phyloP scores from a whole-genome alignment of 2,888 invertebrate species.

The Mesopsocus fuscifrons region DNA sequence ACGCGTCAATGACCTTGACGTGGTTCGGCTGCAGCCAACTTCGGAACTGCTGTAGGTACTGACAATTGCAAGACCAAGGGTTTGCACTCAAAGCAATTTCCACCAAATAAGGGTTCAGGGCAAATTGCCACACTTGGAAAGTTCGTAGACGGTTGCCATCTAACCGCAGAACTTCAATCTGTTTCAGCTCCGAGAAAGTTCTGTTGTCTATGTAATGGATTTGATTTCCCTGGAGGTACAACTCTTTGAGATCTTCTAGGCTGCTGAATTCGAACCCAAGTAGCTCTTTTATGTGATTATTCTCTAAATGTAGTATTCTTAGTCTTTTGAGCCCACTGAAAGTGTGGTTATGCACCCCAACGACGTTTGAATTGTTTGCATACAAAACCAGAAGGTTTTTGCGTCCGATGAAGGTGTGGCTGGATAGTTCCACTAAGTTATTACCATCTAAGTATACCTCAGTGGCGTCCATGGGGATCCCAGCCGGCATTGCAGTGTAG shows the following conservation, averaged over 20 bases:
- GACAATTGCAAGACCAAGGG: conserved; percentile 83
- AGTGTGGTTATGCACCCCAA: conserved; percentile 69
- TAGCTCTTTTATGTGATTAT: conserved; percentile 61
- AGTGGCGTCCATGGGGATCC: conserved; percentile 89
- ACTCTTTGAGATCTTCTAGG: conserved; percentile 61
- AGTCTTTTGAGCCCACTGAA: conserved; percentile 72
- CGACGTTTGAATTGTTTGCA: conserved; percentile 75
- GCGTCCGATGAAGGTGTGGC: conserved; percentile 79
- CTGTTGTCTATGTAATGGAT: conserved; percentile 66
- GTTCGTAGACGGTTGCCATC: conserved; percentile 66
- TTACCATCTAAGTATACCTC: conserved; percentile 88
- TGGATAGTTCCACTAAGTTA: conserved; percentile 66
- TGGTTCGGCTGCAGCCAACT: conserved; percentile 60
- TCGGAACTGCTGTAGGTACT: conserved; percentile 58
- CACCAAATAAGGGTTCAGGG: conserved; percentile 66
- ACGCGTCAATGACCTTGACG: conserved; percentile 62
- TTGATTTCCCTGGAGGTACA: conserved; percentile 73
- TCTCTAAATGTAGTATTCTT: conserved; percentile 65
- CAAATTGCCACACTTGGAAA: conserved; percentile 74
- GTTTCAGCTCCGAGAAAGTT: conserved; percentile 61
- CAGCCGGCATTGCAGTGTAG: conserved; percentile 64
- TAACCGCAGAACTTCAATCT: conserved; percentile 64
- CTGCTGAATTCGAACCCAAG: conserved; percentile 67
- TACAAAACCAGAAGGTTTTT: conserved; percentile 75
- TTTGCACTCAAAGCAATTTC: conserved; percentile 68